A percentile compares a stretch with the other conserved stretches of the same genome.
Evolutionary conservation across 1,140 invertebrate species (phyloP).

Genomic region (Argopecten irradians): DNA sequence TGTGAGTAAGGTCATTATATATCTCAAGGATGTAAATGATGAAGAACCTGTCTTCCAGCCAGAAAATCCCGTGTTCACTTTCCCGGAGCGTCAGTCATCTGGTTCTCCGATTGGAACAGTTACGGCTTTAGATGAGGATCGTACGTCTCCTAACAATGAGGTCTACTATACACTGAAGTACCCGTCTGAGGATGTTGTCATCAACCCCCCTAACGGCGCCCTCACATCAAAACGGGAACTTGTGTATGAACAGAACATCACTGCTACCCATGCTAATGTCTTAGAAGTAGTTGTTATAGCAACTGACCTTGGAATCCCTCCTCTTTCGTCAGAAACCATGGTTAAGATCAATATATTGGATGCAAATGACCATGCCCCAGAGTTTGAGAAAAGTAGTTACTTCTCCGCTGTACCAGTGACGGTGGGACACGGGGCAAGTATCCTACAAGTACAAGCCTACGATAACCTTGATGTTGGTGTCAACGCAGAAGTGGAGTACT

Average conservation of each 20-base stretch:
- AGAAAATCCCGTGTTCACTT: slow-evolving; percentile 66
- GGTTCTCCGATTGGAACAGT: slow-evolving; percentile 88
- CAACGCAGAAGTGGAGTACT: slow-evolving; percentile 70
- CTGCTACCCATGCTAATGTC: slow-evolving; percentile 88
- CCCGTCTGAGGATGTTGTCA: slow-evolving; percentile 92
- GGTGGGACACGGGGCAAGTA: slow-evolving; percentile 82
- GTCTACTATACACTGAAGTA: slow-evolving; percentile 92
- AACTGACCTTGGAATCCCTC: slow-evolving; percentile 96
- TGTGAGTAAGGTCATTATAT: slow-evolving; percentile 84
- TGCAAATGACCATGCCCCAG: slow-evolving; percentile 73
- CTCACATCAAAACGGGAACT: slow-evolving; percentile 90
- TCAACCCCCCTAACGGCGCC: slow-evolving; percentile 93
- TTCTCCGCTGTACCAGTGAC: slow-evolving; percentile 85
- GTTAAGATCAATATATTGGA: slow-evolving; percentile 70
- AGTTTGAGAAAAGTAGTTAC: slow-evolving; percentile 68
- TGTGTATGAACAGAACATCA: slow-evolving; percentile 86
- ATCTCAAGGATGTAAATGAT: slow-evolving; percentile 87
- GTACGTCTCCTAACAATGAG: slow-evolving; percentile 93
- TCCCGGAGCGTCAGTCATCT: slow-evolving; percentile 84
- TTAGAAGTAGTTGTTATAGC: slow-evolving; percentile 91
- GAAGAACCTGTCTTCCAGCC: slow-evolving; percentile 67
- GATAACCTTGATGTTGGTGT: slow-evolving; percentile 69
- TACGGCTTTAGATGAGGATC: slow-evolving; percentile 92
- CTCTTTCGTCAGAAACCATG: slow-evolving; percentile 81
- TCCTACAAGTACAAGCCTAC: slow-evolving; percentile 83